Percentiles rank a stretch among this genome's conserved stretches.
Evolutionary conservation across 2,113 vertebrate species (phyloP).

Genomic region (Phainopepla nitens): DNA sequence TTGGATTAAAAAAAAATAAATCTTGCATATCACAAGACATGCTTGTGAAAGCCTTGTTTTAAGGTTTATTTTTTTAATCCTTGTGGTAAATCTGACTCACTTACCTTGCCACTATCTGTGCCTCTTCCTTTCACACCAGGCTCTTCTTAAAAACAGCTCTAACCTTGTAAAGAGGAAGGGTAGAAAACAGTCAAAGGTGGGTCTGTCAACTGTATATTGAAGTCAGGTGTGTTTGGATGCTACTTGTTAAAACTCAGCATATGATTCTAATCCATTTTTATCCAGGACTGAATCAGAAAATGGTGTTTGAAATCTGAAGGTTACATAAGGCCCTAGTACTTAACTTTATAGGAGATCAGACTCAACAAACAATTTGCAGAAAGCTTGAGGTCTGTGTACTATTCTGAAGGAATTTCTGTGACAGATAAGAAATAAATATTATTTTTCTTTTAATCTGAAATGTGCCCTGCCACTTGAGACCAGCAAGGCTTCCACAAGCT

Average conservation of each 20-base stretch:
- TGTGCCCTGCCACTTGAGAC: neutral
- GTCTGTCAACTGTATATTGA: neutral
- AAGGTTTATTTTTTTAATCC: neutral
- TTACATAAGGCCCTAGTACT: neutral
- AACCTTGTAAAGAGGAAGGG: neutral
- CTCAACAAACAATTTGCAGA: rapidly evolving
- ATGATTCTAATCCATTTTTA: neutral
- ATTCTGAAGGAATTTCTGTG: neutral
- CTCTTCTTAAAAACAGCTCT: neutral
- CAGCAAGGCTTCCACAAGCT: neutral
- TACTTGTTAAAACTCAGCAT: neutral
- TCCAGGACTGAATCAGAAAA: neutral
- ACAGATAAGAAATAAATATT: neutral
- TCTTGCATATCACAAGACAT: neutral
- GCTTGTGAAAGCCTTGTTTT: neutral
- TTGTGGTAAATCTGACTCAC: neutral
- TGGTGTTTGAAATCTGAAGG: neutral
- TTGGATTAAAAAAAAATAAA: neutral
- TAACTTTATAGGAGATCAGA: neutral
- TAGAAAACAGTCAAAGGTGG: neutral
- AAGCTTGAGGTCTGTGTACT: neutral
- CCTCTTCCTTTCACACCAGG: neutral
- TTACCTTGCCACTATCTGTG: neutral
- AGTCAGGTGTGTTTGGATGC: neutral
- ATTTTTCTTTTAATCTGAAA: neutral